Evolutionary conservation across 2,888 invertebrate genomes (phyloP).

Genomic region (Graphium colonna): DNA sequence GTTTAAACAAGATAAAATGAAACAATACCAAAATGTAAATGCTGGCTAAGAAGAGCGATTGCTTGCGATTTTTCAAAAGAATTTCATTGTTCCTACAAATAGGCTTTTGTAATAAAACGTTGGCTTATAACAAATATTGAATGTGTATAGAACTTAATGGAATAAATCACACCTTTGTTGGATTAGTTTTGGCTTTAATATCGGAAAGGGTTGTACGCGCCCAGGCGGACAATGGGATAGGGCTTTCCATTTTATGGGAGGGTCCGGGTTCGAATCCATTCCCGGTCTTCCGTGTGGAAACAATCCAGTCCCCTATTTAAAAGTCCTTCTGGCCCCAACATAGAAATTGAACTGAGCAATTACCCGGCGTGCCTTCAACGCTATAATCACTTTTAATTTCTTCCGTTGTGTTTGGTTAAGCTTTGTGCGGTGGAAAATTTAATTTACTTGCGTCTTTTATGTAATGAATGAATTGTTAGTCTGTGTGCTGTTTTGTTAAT

Average conservation of each 20-base stretch:
- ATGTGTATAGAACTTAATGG: not conserved
- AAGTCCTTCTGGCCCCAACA: constrained; percentile 40
- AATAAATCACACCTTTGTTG: constrained; percentile 50
- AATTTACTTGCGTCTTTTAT: not conserved
- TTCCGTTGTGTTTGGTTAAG: not conserved
- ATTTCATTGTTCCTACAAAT: too few species aligned
- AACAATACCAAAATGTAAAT: too few species aligned
- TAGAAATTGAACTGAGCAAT: constrained; percentile 20
- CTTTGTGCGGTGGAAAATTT: not conserved
- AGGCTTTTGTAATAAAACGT: too few species aligned
- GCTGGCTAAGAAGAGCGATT: too few species aligned
- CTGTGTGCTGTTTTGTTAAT: too few species aligned
- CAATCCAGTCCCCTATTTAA: constrained; percentile 63
- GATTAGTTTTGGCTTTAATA: constrained; percentile 56
- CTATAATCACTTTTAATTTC: not conserved
- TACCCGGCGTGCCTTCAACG: not conserved
- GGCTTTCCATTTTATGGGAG: constrained; percentile 70
- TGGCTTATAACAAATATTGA: not conserved
- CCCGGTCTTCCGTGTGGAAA: constrained; percentile 63
- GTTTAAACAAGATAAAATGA: too few species aligned
- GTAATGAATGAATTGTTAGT: too few species aligned
- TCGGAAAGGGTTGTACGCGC: constrained; percentile 63
- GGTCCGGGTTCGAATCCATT: constrained; percentile 70
- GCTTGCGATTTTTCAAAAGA: too few species aligned
- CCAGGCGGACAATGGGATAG: constrained; percentile 64